Percentiles rank a stretch among this genome's conserved stretches.
phyloP scores from a whole-genome alignment of 1,140 invertebrate genomes.

The Hormaphis cornu region DNA sequence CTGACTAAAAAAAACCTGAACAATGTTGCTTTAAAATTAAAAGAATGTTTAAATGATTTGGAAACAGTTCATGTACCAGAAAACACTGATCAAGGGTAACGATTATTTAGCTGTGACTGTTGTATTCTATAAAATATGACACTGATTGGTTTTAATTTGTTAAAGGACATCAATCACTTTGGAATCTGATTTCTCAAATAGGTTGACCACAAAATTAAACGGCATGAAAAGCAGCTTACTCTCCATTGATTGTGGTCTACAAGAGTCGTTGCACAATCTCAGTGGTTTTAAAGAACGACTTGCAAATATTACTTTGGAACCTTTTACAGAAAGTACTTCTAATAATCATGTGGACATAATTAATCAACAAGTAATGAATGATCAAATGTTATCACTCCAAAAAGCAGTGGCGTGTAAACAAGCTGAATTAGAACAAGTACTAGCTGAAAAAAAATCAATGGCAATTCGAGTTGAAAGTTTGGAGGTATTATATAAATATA shows the following conservation, averaged over 20 bases:
- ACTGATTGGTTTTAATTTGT: neutral
- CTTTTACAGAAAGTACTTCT: neutral
- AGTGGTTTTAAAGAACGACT: conserved; percentile 12
- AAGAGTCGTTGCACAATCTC: conserved; percentile 16
- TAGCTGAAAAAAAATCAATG: conserved; percentile 4
- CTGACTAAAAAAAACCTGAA: conserved; percentile 1
- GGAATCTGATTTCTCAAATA: neutral
- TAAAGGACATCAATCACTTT: neutral
- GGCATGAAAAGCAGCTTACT: conserved; percentile 23
- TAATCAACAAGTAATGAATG: neutral
- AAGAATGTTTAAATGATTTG: conserved; percentile 20
- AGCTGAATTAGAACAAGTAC: conserved; percentile 2
- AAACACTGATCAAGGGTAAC: neutral
- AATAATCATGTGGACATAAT: neutral
- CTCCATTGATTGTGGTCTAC: conserved; percentile 14
- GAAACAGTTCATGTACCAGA: neutral
- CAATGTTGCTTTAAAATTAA: neutral
- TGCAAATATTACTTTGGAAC: neutral
- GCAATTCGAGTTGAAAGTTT: conserved; percentile 1
- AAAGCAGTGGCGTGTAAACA: neutral
- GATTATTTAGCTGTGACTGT: neutral
- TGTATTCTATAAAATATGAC: neutral
- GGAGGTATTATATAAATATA: neutral
- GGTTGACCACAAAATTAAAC: conserved; percentile 12
- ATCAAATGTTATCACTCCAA: conserved; percentile 23